phyloP scores from a whole-genome alignment of 2,113 vertebrate genomes.

The Synodontis membranacea region DNA sequence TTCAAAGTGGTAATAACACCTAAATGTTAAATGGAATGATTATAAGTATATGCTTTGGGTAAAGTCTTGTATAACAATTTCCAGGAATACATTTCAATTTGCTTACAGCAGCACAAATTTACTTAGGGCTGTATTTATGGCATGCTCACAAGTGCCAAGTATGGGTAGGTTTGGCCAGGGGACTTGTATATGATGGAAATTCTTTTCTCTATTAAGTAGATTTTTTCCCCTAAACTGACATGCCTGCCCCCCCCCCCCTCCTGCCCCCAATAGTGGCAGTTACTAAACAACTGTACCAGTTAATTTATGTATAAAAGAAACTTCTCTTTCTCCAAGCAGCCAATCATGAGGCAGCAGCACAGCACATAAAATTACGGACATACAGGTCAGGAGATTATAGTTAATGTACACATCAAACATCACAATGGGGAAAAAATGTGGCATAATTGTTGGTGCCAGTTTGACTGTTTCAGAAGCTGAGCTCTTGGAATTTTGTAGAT shows the following conservation, averaged over 20 bases:
- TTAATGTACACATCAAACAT: neutral
- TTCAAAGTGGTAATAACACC: neutral
- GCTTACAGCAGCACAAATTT: constrained; percentile 56
- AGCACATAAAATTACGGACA: neutral
- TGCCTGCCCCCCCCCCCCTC: constrained; percentile 22
- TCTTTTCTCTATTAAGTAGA: constrained; percentile 60
- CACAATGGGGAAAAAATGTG: neutral
- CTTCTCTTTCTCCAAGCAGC: neutral
- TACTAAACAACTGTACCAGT: constrained; percentile 22
- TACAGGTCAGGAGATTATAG: neutral
- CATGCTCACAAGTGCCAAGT: constrained; percentile 42
- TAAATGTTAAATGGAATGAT: neutral
- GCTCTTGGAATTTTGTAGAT: neutral
- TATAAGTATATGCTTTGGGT: neutral
- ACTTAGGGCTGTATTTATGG: constrained; percentile 52
- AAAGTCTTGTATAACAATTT: constrained; percentile 44
- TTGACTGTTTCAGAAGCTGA: neutral
- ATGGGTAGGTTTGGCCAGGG: constrained; percentile 53
- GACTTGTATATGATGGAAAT: constrained; percentile 53
- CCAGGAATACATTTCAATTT: constrained; percentile 41
- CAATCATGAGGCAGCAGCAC: neutral
- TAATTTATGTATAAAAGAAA: constrained; percentile 9
- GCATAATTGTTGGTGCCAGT: neutral
- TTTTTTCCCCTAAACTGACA: constrained; percentile 50
- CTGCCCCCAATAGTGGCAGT: constrained; percentile 28